Conservation (phyloP, 2,888 invertebrate genomes). For the Papilio elwesi region DNA sequence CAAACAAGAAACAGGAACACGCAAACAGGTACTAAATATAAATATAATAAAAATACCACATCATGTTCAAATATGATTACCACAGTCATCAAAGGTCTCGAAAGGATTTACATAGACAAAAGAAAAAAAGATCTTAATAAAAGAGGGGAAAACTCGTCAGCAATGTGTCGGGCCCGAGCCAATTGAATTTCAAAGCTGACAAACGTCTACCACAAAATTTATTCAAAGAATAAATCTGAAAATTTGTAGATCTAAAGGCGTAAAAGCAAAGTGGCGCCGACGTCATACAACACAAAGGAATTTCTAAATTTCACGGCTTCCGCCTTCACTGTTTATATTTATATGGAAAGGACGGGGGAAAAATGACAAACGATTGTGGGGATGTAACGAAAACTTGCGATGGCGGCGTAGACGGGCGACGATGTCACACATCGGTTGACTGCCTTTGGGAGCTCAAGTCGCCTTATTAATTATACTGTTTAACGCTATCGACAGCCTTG, state of each 20-base stretch:
- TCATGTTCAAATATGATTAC: neutral
- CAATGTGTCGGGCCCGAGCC: constrained; percentile 80
- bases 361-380: constrained; percentile 77
- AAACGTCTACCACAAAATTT: constrained; percentile 82
- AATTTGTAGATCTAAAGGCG: constrained; percentile 83
- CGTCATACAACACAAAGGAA: constrained; percentile 80
- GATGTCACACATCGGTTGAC: constrained; percentile 55
- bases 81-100: constrained; percentile 49
- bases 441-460: constrained; percentile 13
- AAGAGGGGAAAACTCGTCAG: constrained; percentile 74
- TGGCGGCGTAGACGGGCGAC: constrained; percentile 49
- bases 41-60: too few species aligned
- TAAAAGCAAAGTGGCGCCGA: constrained; percentile 79
- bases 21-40: too few species aligned
- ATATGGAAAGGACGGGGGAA: constrained; percentile 76
- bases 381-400: constrained; percentile 50
- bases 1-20: too few species aligned
- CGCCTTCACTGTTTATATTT: constrained; percentile 81
- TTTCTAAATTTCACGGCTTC: constrained; percentile 84
- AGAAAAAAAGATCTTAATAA: constrained; percentile 63
- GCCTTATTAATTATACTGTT: constrained; percentile 19
- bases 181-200: constrained; percentile 84
- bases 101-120: constrained; percentile 58
- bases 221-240: constrained; percentile 85
- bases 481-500: constrained; percentile 5